These are phyloP conservation scores for Siniperca knerii DNA, from an alignment of 2,113 vertebrate genomes.

Conservation along the genomic window DNA sequence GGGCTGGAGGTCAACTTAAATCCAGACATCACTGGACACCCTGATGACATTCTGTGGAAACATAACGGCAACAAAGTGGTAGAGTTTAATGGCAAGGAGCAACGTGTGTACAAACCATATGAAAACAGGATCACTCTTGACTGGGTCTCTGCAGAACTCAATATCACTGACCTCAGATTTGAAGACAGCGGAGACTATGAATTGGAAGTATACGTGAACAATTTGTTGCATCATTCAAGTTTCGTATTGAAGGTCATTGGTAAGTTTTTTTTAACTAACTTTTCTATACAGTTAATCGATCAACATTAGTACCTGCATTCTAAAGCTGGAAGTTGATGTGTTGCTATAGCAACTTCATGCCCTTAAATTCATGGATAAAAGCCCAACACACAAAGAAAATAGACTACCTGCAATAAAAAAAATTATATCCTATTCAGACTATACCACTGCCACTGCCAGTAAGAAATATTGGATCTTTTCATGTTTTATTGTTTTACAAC, in stretches of 20 bases:
- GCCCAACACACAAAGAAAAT: background rate
- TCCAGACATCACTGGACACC: rapidly evolving
- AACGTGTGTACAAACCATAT: background rate
- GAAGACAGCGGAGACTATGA: constrained; percentile 73
- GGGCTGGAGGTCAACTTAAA: constrained; percentile 23
- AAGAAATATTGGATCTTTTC: background rate
- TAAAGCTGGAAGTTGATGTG: background rate
- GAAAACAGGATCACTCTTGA: constrained; percentile 52
- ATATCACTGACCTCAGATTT: constrained; percentile 31
- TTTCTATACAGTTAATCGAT: background rate
- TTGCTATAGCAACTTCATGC: background rate
- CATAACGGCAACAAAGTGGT: constrained; percentile 61
- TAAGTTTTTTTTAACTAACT: constrained; percentile 34
- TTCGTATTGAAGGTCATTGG: constrained; percentile 63
- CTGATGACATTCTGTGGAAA: constrained; percentile 72
- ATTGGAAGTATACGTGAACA: constrained; percentile 16
- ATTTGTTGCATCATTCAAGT: rapidly evolving
- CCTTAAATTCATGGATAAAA: background rate
- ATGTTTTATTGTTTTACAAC: background rate
- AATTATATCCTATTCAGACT: background rate
- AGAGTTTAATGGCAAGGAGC: constrained; percentile 39
- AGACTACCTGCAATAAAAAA: background rate
- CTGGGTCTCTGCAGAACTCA: constrained; percentile 48
- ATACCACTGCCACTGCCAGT: background rate
- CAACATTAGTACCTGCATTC: background rate